Conservation (phyloP, 2,888 invertebrate genomes). For the Perdita meconis region DNA sequence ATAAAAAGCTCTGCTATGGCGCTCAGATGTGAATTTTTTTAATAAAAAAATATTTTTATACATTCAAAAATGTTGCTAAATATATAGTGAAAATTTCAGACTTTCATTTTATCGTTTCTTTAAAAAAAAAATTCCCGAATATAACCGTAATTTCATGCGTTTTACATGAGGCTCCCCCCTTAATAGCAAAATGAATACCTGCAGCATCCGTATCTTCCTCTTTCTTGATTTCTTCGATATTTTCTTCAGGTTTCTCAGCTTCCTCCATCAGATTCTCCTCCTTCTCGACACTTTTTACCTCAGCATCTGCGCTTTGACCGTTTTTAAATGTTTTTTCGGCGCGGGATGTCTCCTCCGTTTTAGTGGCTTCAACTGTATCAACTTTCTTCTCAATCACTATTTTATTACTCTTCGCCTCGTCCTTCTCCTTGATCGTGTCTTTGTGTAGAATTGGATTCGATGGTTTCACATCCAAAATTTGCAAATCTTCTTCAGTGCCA, state of each 20-base stretch:
- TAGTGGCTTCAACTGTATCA: constrained; percentile 71
- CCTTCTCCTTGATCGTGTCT: constrained; percentile 75
- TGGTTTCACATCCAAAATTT: constrained; percentile 89
- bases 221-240: constrained; percentile 76
- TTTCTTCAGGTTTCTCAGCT: constrained; percentile 80
- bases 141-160: too few relatives aligned
- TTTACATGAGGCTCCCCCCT: too few relatives aligned
- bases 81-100: too few relatives aligned
- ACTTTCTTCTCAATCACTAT: constrained; percentile 71
- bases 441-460: constrained; percentile 65
- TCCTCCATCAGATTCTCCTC: constrained; percentile 80
- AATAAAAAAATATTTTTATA: too few relatives aligned
- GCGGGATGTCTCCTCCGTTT: constrained; percentile 74
- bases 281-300: constrained; percentile 82
- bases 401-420: constrained; percentile 68
- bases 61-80: too few relatives aligned
- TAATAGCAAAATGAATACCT: constrained; percentile 18
- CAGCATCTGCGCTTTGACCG: constrained; percentile 84
- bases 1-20: too few relatives aligned
- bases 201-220: constrained; percentile 71
- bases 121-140: too few relatives aligned
- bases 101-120: too few relatives aligned
- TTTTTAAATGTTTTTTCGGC: constrained; percentile 84
- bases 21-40: too few relatives aligned
- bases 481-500: constrained; percentile 94